Conservation (phyloP, 2,797 vertebrate species). For the Mergus octosetaceus region DNA sequence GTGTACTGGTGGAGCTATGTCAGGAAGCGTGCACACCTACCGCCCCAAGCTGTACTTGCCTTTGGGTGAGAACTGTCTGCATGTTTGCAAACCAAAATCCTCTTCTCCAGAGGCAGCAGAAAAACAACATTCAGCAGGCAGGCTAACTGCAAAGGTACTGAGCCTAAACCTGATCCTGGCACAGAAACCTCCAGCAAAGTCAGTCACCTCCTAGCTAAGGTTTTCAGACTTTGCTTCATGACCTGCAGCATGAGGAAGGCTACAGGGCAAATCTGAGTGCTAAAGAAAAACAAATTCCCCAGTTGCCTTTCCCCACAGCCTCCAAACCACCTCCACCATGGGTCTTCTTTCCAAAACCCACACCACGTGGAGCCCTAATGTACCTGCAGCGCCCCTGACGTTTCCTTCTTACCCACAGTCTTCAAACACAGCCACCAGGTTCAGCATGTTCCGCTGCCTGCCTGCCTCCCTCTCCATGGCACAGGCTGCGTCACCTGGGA, state of each 20-base stretch:
- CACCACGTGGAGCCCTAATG: accelerated
- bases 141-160: not conserved
- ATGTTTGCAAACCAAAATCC: not conserved
- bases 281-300: not conserved
- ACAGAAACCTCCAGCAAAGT: not conserved
- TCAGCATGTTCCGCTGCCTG: not conserved
- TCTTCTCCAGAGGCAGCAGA: not conserved
- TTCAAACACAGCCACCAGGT: conserved; percentile 63
- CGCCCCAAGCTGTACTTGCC: not conserved
- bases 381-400: not conserved
- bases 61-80: not conserved
- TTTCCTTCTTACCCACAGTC: conserved; percentile 56
- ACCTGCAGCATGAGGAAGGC: not conserved
- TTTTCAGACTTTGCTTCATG: not conserved
- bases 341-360: not conserved
- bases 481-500: not conserved
- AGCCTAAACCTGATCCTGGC: not conserved
- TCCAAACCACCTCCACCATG: not conserved
- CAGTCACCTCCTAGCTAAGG: not conserved
- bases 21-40: not conserved
- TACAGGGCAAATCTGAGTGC: accelerated
- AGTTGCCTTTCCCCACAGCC: not conserved
- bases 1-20: not conserved
- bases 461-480: conserved; percentile 45
- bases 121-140: not conserved